Conservation (phyloP, 1,140 invertebrate species). For the Tribolium madens region DNA sequence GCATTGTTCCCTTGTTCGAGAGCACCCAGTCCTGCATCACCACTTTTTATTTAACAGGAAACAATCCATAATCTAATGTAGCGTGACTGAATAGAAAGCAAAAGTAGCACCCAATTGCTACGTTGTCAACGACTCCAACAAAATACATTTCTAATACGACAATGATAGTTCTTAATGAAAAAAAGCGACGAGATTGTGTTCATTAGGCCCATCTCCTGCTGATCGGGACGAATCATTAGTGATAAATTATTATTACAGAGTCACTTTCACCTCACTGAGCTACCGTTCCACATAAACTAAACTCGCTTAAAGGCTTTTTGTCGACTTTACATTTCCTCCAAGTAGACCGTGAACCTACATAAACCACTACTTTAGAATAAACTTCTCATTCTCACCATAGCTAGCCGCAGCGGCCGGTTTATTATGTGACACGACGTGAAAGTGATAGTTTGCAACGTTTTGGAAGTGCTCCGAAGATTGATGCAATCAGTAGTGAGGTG, state of each 20-base stretch:
- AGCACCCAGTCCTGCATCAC: neutral
- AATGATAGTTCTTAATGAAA: neutral
- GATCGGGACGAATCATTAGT: neutral
- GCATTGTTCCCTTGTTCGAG: neutral
- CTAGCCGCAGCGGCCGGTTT: conserved; percentile 5
- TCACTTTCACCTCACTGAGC: conserved; percentile 45
- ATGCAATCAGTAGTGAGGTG: conserved; percentile 22
- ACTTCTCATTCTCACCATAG: conserved; percentile 45
- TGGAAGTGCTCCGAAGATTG: neutral
- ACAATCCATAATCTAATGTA: conserved; percentile 9
- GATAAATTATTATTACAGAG: conserved; percentile 12
- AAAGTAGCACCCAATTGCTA: conserved; percentile 9
- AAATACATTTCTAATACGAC: conserved; percentile 4
- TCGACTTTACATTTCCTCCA: conserved; percentile 33
- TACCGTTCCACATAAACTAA: conserved; percentile 47
- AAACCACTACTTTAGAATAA: conserved; percentile 40
- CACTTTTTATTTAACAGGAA: conserved; percentile 11
- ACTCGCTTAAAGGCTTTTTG: conserved; percentile 45
- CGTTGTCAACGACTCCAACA: neutral
- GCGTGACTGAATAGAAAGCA: conserved; percentile 27
- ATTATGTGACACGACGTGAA: conserved; percentile 39
- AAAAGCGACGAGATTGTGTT: neutral
- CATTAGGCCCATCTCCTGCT: conserved; percentile 1
- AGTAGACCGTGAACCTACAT: conserved; percentile 51
- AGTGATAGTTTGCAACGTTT: conserved; percentile 28